Conservation (phyloP, 2,797 vertebrate species). For the Sylvilagus floridanus region DNA sequence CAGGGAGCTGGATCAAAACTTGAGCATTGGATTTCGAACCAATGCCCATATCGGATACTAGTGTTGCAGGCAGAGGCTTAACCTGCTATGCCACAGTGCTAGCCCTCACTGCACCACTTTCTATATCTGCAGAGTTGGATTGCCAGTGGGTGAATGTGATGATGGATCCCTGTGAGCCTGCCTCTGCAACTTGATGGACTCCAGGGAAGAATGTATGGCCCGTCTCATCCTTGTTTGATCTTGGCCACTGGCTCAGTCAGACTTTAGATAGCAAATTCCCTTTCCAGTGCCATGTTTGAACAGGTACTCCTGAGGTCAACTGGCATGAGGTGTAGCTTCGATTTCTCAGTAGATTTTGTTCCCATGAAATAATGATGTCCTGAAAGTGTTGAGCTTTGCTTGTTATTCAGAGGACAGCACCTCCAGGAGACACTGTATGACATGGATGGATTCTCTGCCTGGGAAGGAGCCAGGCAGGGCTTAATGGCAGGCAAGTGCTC, state of each 20-base stretch:
- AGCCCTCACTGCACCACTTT: background rate
- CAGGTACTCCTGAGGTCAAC: background rate
- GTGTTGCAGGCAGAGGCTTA: too few relatives aligned
- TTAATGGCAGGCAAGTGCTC: background rate
- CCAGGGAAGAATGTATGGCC: background rate
- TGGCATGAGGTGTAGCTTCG: slow-evolving; percentile 29
- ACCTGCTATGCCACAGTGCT: background rate
- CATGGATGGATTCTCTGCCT: background rate
- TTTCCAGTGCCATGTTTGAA: background rate
- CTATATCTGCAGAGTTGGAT: background rate
- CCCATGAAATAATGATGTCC: background rate
- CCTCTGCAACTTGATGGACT: background rate
- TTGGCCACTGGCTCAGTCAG: background rate
- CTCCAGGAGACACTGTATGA: background rate
- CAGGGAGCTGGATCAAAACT: too few relatives aligned
- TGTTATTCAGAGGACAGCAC: background rate
- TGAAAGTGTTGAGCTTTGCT: background rate
- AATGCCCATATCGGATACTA: too few relatives aligned
- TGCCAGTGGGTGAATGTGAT: fast-evolving
- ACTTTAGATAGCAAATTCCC: background rate
- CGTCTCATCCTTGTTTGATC: background rate
- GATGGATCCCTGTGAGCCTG: background rate
- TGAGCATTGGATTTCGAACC: too few relatives aligned
- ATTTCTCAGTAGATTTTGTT: slow-evolving; percentile 38
- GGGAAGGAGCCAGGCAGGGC: background rate